Percentiles rank a stretch among this genome's conserved stretches.
Conservation (phyloP, 2,888 invertebrate species). For the Ptilodon capucinus region DNA sequence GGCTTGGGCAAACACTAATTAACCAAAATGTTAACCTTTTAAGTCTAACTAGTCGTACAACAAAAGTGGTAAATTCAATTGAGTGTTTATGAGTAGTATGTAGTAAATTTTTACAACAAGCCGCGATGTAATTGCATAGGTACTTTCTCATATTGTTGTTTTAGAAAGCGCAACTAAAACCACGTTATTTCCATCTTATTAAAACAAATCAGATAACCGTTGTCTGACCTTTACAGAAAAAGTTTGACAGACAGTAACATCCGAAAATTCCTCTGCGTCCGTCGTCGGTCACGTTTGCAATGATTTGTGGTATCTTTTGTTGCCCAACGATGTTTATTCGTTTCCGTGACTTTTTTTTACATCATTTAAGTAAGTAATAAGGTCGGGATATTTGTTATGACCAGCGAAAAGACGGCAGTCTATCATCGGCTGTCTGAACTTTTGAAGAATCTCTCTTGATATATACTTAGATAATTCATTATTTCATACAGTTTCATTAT, state of each 20-base stretch:
- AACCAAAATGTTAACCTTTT: not conserved
- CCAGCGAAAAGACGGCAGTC: not conserved
- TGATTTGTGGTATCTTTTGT: slow-evolving; percentile 38
- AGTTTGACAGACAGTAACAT: slow-evolving; percentile 20
- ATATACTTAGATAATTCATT: not conserved
- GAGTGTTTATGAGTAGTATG: not conserved
- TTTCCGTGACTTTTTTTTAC: slow-evolving; percentile 19
- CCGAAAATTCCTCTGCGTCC: slow-evolving; percentile 43
- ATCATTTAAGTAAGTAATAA: slow-evolving; percentile 6
- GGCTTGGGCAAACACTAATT: not conserved
- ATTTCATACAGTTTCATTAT: not conserved
- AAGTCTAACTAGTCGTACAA: not conserved
- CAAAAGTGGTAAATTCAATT: too few species aligned
- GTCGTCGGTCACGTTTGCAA: slow-evolving; percentile 40
- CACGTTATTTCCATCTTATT: slow-evolving; percentile 2
- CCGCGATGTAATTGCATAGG: too few species aligned
- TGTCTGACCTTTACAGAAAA: slow-evolving; percentile 12
- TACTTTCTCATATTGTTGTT: too few species aligned
- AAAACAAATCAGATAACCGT: slow-evolving; percentile 6
- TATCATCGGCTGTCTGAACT: not conserved
- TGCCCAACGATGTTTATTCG: slow-evolving; percentile 29
- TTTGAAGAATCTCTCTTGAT: not conserved
- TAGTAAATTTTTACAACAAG: not conserved
- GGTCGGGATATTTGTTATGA: not conserved
- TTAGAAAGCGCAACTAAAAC: not conserved